These are phyloP conservation scores for Nomia melanderi DNA, from an alignment of 1,140 invertebrate species.

Conservation along the genomic window DNA sequence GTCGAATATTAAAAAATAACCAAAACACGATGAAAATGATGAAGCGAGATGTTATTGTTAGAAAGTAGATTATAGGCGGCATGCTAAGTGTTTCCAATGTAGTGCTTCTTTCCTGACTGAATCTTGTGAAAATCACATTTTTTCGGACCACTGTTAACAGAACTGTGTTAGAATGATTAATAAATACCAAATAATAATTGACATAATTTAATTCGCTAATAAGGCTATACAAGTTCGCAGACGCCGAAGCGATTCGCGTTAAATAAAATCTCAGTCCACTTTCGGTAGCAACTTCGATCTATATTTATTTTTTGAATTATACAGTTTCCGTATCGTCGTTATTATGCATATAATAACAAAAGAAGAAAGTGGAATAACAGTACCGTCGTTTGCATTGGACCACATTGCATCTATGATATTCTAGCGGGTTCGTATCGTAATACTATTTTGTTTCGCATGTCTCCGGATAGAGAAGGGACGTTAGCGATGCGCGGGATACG, in stretches of 20 bases:
- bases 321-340: conserved; percentile 23
- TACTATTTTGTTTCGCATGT: conserved; percentile 20
- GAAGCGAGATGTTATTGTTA: not conserved
- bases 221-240: conserved; percentile 67
- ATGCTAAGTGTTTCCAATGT: too few species aligned
- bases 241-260: conserved; percentile 37
- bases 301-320: conserved; percentile 46
- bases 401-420: conserved; percentile 37
- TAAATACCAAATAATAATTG: conserved; percentile 6
- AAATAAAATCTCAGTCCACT: conserved; percentile 49
- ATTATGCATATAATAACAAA: conserved; percentile 49
- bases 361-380: conserved; percentile 44
- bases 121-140: too few species aligned
- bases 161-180: not conserved
- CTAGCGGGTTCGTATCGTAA: conserved; percentile 39
- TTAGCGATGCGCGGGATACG: not conserved
- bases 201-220: conserved; percentile 70
- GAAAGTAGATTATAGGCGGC: not conserved
- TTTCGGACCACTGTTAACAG: not conserved
- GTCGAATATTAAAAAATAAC: conserved; percentile 11
- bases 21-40: conserved; percentile 1
- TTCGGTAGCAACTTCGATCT: conserved; percentile 14
- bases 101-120: too few species aligned
- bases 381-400: conserved; percentile 12
- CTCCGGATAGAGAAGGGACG: not conserved